Conservation (phyloP, 2,113 vertebrate species). For the Poicephalus gulielmi region DNA sequence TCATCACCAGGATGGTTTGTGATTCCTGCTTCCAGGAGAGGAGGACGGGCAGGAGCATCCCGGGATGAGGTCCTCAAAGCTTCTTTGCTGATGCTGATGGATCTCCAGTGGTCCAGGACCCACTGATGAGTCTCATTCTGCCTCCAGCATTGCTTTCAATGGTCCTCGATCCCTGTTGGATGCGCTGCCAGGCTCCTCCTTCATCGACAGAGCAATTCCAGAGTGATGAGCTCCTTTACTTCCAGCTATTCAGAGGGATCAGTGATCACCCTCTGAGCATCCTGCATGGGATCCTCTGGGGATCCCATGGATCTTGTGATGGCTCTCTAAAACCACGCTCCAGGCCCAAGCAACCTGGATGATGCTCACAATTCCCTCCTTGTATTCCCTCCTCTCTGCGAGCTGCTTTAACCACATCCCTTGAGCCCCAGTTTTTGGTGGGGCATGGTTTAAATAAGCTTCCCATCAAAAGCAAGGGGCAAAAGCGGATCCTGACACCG, state of each 20-base stretch:
- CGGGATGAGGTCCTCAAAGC: background rate
- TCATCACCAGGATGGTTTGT: background rate
- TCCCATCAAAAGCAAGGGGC: background rate
- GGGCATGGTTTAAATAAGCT: background rate
- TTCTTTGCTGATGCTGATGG: accelerated
- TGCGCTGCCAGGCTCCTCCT: background rate
- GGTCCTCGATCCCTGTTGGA: background rate
- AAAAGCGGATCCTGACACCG: background rate
- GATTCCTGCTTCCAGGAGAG: background rate
- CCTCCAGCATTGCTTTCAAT: background rate
- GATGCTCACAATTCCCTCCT: background rate
- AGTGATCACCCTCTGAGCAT: background rate
- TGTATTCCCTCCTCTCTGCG: background rate
- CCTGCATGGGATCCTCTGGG: background rate
- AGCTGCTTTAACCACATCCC: background rate
- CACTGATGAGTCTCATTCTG: accelerated
- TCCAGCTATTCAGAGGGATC: background rate
- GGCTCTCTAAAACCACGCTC: background rate
- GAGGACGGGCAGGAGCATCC: background rate
- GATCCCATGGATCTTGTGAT: background rate
- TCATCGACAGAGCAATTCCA: background rate
- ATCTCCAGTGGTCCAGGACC: accelerated
- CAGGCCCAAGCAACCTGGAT: accelerated
- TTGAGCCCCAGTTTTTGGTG: accelerated
- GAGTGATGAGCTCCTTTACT: accelerated